Conservation (phyloP, 2,113 vertebrate genomes). For the Lophochroa leadbeateri region DNA sequence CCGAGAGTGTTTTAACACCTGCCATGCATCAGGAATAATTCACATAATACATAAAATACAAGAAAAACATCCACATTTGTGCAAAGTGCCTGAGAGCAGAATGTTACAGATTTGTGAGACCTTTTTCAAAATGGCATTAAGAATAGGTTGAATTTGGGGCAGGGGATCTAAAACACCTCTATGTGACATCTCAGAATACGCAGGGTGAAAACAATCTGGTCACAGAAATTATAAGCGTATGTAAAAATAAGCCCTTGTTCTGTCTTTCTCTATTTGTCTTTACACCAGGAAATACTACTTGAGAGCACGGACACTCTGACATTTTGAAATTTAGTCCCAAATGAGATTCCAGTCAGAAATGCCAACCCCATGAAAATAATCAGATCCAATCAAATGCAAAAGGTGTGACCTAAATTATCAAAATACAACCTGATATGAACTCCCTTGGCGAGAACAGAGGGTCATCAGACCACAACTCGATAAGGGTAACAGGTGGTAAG, state of each 20-base stretch:
- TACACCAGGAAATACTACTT: not conserved
- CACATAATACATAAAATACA: not conserved
- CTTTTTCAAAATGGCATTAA: not conserved
- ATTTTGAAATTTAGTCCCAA: conserved; percentile 12
- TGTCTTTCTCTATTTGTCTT: conserved; percentile 12
- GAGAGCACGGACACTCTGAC: not conserved
- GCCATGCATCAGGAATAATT: not conserved
- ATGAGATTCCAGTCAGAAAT: not conserved
- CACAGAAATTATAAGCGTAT: not conserved
- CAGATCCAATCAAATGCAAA: not conserved
- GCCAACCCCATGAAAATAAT: not conserved
- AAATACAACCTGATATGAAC: not conserved
- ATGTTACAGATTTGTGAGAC: not conserved
- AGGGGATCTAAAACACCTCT: not conserved
- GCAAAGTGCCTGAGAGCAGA: not conserved
- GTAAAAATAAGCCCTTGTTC: conserved; percentile 33
- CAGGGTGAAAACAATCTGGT: not conserved
- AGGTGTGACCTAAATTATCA: conserved; percentile 15
- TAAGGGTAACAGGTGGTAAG: not conserved
- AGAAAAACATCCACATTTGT: not conserved
- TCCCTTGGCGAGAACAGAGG: not conserved
- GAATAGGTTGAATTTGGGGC: not conserved
- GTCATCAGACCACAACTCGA: not conserved
- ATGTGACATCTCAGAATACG: not conserved
- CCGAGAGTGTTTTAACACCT: conserved; percentile 15